Percentiles rank a stretch among this genome's conserved stretches.
These are phyloP conservation scores for Suillia variegata DNA, from an alignment of 2,888 invertebrate species.

Conservation along the genomic window DNA sequence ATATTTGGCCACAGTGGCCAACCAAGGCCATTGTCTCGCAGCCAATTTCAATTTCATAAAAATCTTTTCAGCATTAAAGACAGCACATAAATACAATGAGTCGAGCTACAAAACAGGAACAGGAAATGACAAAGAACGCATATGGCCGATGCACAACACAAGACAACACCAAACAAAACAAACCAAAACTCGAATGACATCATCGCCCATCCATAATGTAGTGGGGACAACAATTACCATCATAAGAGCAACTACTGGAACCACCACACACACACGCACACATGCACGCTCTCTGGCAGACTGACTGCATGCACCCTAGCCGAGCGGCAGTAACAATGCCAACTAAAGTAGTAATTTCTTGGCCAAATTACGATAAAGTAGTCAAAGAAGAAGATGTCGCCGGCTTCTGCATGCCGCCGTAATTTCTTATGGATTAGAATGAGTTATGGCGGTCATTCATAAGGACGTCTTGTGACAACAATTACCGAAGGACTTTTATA, in stretches of 20 bases:
- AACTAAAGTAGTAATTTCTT: constrained; percentile 2
- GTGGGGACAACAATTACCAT: constrained; percentile 42
- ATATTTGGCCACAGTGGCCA: constrained; percentile 42
- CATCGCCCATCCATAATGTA: constrained; percentile 44
- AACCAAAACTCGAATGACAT: constrained; percentile 44
- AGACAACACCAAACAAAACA: no score
- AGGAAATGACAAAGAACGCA: constrained; percentile 46
- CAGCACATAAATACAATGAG: no score
- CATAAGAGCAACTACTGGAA: neutral
- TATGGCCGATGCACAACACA: no score
- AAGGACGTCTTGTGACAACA: neutral
- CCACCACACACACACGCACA: no score
- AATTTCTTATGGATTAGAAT: neutral
- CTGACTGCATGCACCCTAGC: neutral
- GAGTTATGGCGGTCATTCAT: constrained; percentile 7
- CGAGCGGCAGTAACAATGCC: no score
- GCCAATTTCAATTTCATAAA: no score
- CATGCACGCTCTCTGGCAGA: neutral
- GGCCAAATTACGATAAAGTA: neutral
- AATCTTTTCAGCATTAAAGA: no score
- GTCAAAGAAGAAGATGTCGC: neutral
- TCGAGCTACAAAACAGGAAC: constrained; percentile 41
- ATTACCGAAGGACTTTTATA: constrained; percentile 3
- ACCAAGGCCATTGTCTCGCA: neutral
- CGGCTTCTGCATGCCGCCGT: neutral